Conservation (phyloP, 2,113 vertebrate species). For the Petromus typicus region DNA sequence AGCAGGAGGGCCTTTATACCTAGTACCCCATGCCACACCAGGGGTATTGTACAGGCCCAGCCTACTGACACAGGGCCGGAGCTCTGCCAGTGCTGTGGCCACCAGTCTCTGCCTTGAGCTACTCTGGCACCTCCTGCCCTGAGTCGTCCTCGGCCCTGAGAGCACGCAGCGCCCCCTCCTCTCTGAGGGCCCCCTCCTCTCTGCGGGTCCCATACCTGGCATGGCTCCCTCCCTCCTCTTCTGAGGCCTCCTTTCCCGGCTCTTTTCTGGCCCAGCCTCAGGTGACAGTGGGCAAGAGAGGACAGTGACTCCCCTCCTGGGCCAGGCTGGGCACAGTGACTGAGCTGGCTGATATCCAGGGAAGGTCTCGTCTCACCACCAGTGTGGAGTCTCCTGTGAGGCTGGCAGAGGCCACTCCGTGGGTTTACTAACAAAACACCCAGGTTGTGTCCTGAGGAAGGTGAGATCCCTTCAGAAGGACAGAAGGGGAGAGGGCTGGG, state of each 20-base stretch:
- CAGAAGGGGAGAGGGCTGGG: not conserved
- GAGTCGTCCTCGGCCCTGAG: not conserved
- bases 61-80: not conserved
- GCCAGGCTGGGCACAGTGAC: not conserved
- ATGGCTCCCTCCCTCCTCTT: not conserved
- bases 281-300: not conserved
- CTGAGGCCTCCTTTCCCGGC: not conserved
- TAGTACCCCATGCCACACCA: not conserved
- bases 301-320: not conserved
- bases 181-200: not conserved
- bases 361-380: not conserved
- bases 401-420: not conserved
- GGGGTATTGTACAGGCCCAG: not conserved
- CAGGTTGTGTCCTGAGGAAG: not conserved
- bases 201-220: not conserved
- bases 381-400: not conserved
- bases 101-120: not conserved
- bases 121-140: not conserved
- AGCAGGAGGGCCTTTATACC: not conserved
- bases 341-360: not conserved
- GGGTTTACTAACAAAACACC: not conserved
- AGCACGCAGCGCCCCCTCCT: accelerated
- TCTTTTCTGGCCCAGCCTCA: not conserved
- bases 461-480: not conserved
- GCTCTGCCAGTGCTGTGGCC: too few relatives aligned